A percentile compares a stretch with the other conserved stretches of the same genome.
Conservation (phyloP, 30 jellyfish, hydroid and myxozoan genomes). For the Hydra vulgaris region DNA sequence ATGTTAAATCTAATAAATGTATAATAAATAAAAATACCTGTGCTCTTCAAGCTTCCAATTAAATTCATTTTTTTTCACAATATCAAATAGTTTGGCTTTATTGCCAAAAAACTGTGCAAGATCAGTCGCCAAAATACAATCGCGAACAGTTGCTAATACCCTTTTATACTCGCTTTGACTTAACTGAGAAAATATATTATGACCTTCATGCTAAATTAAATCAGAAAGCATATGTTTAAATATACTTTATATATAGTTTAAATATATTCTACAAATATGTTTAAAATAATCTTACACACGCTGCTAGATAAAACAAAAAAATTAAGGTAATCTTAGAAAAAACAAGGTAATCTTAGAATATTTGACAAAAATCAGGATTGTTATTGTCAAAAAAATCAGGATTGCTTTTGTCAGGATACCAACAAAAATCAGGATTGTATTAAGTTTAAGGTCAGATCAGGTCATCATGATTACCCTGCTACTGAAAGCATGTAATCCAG, state of each 20-base stretch:
- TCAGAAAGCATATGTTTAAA: background rate
- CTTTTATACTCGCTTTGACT: conserved; percentile 69
- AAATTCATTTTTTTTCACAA: conserved; percentile 40
- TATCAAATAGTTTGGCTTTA: conserved; percentile 61
- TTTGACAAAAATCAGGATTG: too few relatives aligned
- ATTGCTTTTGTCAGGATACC: too few relatives aligned
- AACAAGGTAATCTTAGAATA: too few relatives aligned
- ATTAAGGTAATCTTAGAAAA: too few relatives aligned
- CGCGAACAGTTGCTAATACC: conserved; percentile 70
- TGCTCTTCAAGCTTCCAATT: conserved; percentile 52
- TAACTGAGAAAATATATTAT: conserved; percentile 80
- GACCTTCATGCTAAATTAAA: conserved; percentile 79
- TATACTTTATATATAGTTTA: background rate
- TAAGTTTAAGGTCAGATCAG: too few relatives aligned
- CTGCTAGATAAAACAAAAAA: background rate
- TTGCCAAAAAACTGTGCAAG: conserved; percentile 83
- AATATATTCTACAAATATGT: too few relatives aligned
- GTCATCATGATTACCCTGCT: too few relatives aligned
- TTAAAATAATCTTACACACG: background rate
- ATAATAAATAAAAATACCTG: conserved; percentile 55
- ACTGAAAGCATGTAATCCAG: too few relatives aligned
- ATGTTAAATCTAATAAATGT: too few relatives aligned
- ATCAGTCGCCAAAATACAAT: conserved; percentile 83
- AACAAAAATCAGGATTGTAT: too few relatives aligned
- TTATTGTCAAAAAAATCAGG: too few relatives aligned